phyloP scores from a whole-genome alignment of 2,113 vertebrate genomes.

The Anarhynchus alexandrinus region DNA sequence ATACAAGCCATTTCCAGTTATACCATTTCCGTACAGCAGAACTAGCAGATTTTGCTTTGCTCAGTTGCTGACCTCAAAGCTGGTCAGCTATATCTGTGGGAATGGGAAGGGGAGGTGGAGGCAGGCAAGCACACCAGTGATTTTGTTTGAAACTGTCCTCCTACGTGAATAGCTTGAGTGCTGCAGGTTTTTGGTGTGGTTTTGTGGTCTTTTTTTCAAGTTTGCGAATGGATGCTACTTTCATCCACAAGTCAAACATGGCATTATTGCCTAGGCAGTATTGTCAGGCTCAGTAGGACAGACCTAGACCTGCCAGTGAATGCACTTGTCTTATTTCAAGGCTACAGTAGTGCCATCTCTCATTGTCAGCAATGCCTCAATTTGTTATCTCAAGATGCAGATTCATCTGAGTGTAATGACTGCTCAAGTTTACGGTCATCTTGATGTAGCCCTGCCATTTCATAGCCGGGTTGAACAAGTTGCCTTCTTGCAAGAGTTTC shows the following conservation, averaged over 20 bases:
- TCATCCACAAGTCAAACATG: not conserved
- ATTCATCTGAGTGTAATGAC: not conserved
- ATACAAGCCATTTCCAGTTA: not conserved
- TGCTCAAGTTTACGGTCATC: not conserved
- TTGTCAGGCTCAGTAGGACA: not conserved
- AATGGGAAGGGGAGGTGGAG: not conserved
- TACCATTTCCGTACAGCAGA: not conserved
- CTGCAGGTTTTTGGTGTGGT: not conserved
- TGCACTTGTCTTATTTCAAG: not conserved
- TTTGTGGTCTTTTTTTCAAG: not conserved
- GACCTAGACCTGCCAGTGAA: not conserved
- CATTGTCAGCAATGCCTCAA: not conserved
- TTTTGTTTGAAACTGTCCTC: not conserved
- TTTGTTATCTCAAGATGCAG: not conserved
- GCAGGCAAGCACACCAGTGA: not conserved
- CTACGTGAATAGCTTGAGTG: accelerated
- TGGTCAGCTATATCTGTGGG: not conserved
- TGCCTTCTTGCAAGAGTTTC: not conserved
- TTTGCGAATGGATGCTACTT: not conserved
- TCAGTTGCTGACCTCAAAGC: not conserved
- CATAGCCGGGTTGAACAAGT: not conserved
- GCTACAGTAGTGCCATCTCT: not conserved
- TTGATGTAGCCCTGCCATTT: not conserved
- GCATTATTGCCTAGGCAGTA: not conserved
- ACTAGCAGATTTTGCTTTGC: not conserved